Evolutionary conservation across 2,797 vertebrate genomes (phyloP).

Genomic region (Tauraco hartlaubi): DNA sequence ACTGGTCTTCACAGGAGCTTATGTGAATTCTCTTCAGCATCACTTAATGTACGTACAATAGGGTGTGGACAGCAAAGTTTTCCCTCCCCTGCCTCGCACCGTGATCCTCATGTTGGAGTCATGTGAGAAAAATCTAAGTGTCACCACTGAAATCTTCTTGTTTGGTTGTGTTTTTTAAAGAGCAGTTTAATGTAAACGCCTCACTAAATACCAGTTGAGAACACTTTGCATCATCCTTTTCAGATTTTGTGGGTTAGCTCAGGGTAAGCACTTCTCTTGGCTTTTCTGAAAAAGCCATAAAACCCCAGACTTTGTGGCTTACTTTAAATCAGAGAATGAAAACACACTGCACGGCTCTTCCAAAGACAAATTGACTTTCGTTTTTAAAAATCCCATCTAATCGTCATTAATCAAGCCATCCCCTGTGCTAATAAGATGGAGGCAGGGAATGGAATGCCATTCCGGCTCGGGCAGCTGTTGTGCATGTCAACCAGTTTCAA

Average conservation of each 20-base stretch:
- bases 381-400: conserved; percentile 32
- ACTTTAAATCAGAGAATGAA: neutral
- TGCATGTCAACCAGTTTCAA: conserved; percentile 39
- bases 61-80: neutral
- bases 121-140: neutral
- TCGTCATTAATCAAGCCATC: conserved; percentile 34
- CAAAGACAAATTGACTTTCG: conserved; percentile 16
- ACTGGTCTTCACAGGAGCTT: neutral
- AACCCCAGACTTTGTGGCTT: neutral
- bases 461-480: conserved; percentile 58
- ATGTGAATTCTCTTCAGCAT: neutral
- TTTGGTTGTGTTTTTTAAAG: neutral
- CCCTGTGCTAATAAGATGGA: neutral
- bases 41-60: fast-evolving
- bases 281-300: neutral
- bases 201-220: neutral
- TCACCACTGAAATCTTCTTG: neutral
- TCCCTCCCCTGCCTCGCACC: neutral
- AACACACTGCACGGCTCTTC: neutral
- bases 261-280: neutral
- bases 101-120: fast-evolving
- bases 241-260: neutral
- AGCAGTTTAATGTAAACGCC: neutral
- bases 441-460: conserved; percentile 1
- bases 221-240: neutral